phyloP scores from a whole-genome alignment of 1,140 invertebrate genomes.

The Orchesella cincta region DNA sequence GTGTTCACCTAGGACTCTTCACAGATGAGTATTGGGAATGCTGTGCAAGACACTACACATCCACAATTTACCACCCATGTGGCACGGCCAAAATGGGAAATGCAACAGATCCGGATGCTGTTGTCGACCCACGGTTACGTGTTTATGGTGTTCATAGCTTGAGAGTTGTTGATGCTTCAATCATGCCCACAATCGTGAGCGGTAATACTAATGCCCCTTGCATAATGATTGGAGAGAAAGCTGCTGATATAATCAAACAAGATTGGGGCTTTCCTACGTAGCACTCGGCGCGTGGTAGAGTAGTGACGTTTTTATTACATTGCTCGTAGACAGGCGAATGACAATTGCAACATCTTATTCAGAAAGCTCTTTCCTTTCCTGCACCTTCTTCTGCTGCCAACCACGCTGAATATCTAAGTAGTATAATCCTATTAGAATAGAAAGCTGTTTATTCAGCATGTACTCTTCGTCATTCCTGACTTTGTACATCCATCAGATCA shows the following conservation, averaged over 20 bases:
- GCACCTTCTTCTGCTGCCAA: too few species aligned
- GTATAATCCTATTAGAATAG: too few species aligned
- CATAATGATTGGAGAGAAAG: slow-evolving; percentile 62
- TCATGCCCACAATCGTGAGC: slow-evolving; percentile 78
- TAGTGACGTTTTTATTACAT: too few species aligned
- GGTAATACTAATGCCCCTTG: slow-evolving; percentile 81
- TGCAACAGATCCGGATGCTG: slow-evolving; percentile 53
- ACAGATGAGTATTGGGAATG: slow-evolving; percentile 85
- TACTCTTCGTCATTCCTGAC: too few species aligned
- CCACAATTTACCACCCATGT: slow-evolving; percentile 76
- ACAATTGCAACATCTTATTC: too few species aligned
- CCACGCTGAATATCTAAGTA: too few species aligned
- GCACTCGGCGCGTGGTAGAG: too few species aligned
- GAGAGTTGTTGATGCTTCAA: slow-evolving; percentile 82
- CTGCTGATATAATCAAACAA: slow-evolving; percentile 57
- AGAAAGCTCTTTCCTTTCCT: too few species aligned
- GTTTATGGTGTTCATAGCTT: slow-evolving; percentile 76
- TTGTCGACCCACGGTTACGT: slow-evolving; percentile 50
- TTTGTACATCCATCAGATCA: too few species aligned
- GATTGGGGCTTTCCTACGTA: slow-evolving; percentile 46
- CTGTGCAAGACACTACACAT: slow-evolving; percentile 74
- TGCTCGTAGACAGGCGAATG: too few species aligned
- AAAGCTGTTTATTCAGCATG: too few species aligned
- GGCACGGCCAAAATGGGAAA: slow-evolving; percentile 53
- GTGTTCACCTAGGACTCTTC: slow-evolving; percentile 71